phyloP scores from a whole-genome alignment of 2,113 vertebrate genomes.

The Lipophrys pholis region DNA sequence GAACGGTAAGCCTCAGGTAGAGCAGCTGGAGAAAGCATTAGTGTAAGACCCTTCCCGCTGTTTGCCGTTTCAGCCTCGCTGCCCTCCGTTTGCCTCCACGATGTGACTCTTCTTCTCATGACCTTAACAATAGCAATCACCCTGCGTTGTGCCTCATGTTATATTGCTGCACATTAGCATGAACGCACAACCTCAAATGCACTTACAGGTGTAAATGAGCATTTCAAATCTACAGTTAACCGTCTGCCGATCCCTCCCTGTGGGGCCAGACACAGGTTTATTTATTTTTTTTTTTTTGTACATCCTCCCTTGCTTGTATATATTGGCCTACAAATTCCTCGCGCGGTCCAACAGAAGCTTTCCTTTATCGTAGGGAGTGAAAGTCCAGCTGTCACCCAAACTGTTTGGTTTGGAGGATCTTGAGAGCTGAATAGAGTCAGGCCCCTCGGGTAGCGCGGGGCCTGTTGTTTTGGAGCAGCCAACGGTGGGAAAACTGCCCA shows the following conservation, averaged over 20 bases:
- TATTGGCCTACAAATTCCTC: slow-evolving; percentile 69
- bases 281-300: slow-evolving; percentile 31
- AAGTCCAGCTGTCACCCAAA: slow-evolving; percentile 75
- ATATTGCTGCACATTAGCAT: slow-evolving; percentile 19
- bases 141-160: slow-evolving; percentile 7
- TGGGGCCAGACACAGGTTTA: slow-evolving; percentile 18
- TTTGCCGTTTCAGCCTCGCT: slow-evolving; percentile 61
- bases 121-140: slow-evolving; percentile 17
- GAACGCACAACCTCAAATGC: slow-evolving; percentile 20
- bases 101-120: slow-evolving; percentile 32
- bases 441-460: slow-evolving; percentile 27
- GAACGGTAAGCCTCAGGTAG: slow-evolving; percentile 66
- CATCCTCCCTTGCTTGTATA: slow-evolving; percentile 41
- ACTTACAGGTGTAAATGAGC: slow-evolving; percentile 35
- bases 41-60: slow-evolving; percentile 60
- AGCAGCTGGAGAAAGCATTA: slow-evolving; percentile 78
- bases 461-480: slow-evolving; percentile 47
- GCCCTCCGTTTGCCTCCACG: slow-evolving; percentile 35
- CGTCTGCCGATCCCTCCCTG: slow-evolving; percentile 1
- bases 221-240: slow-evolving; percentile 10
- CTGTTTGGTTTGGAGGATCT: slow-evolving; percentile 66
- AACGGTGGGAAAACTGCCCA: slow-evolving; percentile 40
- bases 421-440: slow-evolving; percentile 43
- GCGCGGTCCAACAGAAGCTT: slow-evolving; percentile 40
- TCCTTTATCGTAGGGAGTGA: slow-evolving; percentile 49